Conservation (phyloP, 2,113 vertebrate species). For the Prietella phreatophila region DNA sequence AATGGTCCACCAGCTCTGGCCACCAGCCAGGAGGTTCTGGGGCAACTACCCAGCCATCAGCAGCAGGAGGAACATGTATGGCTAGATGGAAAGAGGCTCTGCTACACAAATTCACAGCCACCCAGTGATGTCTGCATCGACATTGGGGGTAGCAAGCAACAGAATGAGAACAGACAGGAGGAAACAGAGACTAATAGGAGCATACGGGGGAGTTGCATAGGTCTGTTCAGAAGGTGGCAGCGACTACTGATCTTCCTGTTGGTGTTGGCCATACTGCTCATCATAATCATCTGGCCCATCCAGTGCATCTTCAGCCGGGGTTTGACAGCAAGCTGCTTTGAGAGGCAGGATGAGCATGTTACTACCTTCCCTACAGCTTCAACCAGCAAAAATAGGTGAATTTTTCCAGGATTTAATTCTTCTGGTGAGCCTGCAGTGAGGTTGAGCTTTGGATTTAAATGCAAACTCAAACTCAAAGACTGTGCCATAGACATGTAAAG, state of each 20-base stretch:
- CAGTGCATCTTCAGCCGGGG: conserved; percentile 73
- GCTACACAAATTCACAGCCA: conserved; percentile 63
- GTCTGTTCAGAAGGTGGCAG: conserved; percentile 71
- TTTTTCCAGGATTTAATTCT: background rate
- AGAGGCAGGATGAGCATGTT: background rate
- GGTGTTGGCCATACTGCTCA: conserved; percentile 68
- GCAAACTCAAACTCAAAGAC: background rate
- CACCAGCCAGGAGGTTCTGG: conserved; percentile 76
- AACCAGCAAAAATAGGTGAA: background rate
- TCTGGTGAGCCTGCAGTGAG: background rate
- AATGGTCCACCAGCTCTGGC: conserved; percentile 71
- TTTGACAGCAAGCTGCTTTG: conserved; percentile 66
- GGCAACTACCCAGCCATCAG: conserved; percentile 70
- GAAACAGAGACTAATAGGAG: fast-evolving
- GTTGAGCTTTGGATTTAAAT: conserved; percentile 2
- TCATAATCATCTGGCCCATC: conserved; percentile 77
- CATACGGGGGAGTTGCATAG: conserved; percentile 56
- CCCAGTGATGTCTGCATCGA: conserved; percentile 65
- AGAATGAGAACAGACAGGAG: conserved; percentile 22
- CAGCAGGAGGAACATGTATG: conserved; percentile 73
- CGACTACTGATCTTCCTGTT: conserved; percentile 65
- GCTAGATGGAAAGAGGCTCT: conserved; percentile 80
- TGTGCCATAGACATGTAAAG: background rate
- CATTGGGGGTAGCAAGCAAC: conserved; percentile 71
- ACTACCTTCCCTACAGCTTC: background rate